Conservation (phyloP, 2,888 invertebrate species). For the Epirrita christyi region DNA sequence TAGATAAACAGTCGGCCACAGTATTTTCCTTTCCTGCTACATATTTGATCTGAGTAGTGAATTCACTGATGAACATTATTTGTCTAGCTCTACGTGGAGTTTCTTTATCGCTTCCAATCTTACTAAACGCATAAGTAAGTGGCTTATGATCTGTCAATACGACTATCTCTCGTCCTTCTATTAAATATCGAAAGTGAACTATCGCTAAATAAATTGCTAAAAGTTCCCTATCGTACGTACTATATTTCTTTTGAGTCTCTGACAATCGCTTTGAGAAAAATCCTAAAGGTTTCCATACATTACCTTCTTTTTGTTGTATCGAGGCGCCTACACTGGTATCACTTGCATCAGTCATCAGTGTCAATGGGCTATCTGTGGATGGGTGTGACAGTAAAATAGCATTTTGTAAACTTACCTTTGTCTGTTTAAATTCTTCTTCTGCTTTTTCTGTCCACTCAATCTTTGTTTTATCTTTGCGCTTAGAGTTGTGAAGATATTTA, state of each 20-base stretch:
- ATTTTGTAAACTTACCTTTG: constrained; percentile 17
- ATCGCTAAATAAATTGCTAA: constrained; percentile 26
- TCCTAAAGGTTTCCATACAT: constrained; percentile 22
- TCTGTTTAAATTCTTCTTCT: constrained; percentile 14
- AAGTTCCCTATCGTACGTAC: constrained; percentile 28
- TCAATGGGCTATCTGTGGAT: constrained; percentile 8
- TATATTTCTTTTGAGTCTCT: constrained; percentile 20
- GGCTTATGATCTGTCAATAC: constrained; percentile 35
- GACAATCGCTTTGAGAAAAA: constrained; percentile 25
- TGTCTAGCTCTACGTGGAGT: constrained; percentile 32
- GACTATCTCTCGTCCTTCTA: constrained; percentile 27
- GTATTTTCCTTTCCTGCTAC: constrained; percentile 26
- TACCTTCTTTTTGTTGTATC: constrained; percentile 20
- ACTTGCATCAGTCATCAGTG: constrained; percentile 26
- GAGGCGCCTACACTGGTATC: constrained; percentile 27
- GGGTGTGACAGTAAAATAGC: constrained; percentile 28
- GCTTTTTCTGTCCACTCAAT: constrained; percentile 22
- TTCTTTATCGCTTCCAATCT: constrained; percentile 25
- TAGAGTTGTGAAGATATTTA: constrained; percentile 19
- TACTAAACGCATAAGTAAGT: constrained; percentile 21
- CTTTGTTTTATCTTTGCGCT: constrained; percentile 16
- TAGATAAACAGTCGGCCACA: constrained; percentile 34
- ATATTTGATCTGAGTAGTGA: constrained; percentile 29
- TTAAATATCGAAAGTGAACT: constrained; percentile 19
- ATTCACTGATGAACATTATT: constrained; percentile 36